phyloP scores from a whole-genome alignment of 2,888 invertebrate species.

The Idaea aversata region DNA sequence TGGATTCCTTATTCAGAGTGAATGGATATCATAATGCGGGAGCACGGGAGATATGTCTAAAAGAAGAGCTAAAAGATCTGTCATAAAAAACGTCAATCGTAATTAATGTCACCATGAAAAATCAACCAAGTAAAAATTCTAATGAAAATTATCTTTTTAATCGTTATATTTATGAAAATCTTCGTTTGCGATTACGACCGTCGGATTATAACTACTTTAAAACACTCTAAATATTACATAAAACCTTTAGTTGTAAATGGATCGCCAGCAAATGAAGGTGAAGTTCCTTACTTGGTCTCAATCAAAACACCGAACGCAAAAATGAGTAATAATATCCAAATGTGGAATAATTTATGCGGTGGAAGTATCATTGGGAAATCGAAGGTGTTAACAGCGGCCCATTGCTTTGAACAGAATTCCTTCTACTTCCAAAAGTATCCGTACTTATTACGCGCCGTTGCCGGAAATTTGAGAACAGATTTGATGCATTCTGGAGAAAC shows the following conservation, averaged over 20 bases:
- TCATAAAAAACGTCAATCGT: no score
- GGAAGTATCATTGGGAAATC: conserved; percentile 51
- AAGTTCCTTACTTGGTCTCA: conserved; percentile 58
- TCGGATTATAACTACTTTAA: conserved; percentile 52
- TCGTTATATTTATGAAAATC: conserved; percentile 26
- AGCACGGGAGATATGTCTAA: no score
- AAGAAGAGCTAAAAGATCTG: no score
- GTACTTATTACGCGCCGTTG: conserved; percentile 40
- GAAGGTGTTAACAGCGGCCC: conserved; percentile 57
- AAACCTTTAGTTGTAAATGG: conserved; percentile 53
- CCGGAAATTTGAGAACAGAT: conserved; percentile 43
- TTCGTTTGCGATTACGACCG: conserved; percentile 34
- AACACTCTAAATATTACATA: conserved; percentile 43
- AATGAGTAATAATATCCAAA: conserved; percentile 8
- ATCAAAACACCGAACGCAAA: conserved; percentile 42
- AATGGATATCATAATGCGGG: no score
- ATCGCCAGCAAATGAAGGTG: conserved; percentile 32
- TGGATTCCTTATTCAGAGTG: no score
- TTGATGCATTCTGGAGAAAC: conserved; percentile 37
- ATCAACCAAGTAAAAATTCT: conserved; percentile 23
- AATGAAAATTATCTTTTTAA: conserved; percentile 35
- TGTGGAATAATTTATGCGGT: conserved; percentile 58
- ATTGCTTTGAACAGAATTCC: conserved; percentile 57
- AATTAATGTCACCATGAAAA: not conserved
- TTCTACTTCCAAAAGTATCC: conserved; percentile 42